phyloP scores from a whole-genome alignment of 1,140 invertebrate species.

The Marisa cornuarietis region DNA sequence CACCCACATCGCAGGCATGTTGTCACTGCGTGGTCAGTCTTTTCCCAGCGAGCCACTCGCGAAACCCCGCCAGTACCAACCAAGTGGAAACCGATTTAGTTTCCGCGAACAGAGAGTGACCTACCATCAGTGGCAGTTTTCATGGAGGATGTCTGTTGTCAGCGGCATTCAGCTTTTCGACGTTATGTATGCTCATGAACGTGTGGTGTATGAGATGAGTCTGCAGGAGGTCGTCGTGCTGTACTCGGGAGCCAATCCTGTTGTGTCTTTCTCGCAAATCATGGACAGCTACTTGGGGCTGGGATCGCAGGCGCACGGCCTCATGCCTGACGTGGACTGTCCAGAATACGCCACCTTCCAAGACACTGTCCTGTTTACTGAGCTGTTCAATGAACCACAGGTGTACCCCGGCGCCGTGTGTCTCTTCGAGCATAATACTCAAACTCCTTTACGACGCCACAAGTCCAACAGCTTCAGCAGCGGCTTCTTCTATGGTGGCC shows the following conservation, averaged over 20 bases:
- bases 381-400: slow-evolving; percentile 10
- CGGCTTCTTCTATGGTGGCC: slow-evolving; percentile 37
- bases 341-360: slow-evolving; percentile 44
- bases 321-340: slow-evolving; percentile 53
- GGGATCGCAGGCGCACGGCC: slow-evolving; percentile 29
- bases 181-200: slow-evolving; percentile 34
- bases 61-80: slow-evolving; percentile 32
- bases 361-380: slow-evolving; percentile 28
- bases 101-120: slow-evolving; percentile 35
- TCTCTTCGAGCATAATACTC: slow-evolving; percentile 56
- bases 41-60: slow-evolving; percentile 27
- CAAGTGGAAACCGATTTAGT: slow-evolving; percentile 41
- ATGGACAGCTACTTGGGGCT: slow-evolving; percentile 38
- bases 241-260: slow-evolving; percentile 44
- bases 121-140: slow-evolving; percentile 49
- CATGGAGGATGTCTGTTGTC: slow-evolving; percentile 38
- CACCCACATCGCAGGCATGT: neutral
- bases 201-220: slow-evolving; percentile 53
- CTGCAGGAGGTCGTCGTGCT: slow-evolving; percentile 51
- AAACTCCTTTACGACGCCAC: slow-evolving; percentile 46
- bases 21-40: slow-evolving; percentile 15
- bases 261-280: slow-evolving; percentile 36
- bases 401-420: slow-evolving; percentile 43
- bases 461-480: slow-evolving; percentile 12
- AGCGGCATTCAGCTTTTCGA: slow-evolving; percentile 46